Base-by-base conservation (phyloP, 2,113 vertebrate genomes). In the Ceyx margarethae region DNA sequence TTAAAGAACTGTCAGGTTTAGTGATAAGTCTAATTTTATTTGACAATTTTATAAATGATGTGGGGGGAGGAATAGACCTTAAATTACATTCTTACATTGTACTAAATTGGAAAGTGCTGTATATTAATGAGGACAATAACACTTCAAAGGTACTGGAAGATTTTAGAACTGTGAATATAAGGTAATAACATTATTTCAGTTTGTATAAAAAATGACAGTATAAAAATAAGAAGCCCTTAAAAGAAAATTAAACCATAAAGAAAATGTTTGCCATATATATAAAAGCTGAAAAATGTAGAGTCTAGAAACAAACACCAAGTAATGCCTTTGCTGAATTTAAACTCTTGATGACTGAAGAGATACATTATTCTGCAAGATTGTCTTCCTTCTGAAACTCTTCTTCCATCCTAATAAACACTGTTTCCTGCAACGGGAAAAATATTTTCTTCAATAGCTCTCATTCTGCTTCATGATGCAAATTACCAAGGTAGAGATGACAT, bases 21-120 rank as follows among this genome's bases (percentile, higher is more conserved):
- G 81, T 92, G 91, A 91, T 90, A 94, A 92, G 87, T 91, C 87
- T 96, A 86, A 95, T 96, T 93, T 94, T 93, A 92, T 93, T 94
- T 91, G 93, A 77, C 91, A 92, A 84, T 94, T 94, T 95, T 78
- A 35, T 94, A 94, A 95, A 93, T 95, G 35, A 86, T 86, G 10
- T 81, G 73, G 45, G 33, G 74, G 74, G 69, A 92, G 81, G 81
- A 91, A 84, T 61, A 89, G 91, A 89, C 69, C 71, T 89, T 90
- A 75, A 94, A 90, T 95, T 93, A 75, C 65, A 37, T 75, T 92
- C 81, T 89, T 81, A 78, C 25, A 68, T 68, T 87, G 89, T 79
- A 53, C 66, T 93, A 81, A 92, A 81, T 78, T 91, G 84, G 87
- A 94, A 91, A 81, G 54, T 72, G 69, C 40, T 92, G 81, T 93